Conservation (phyloP, 2,113 vertebrate genomes). For the Empidonax alnorum region DNA sequence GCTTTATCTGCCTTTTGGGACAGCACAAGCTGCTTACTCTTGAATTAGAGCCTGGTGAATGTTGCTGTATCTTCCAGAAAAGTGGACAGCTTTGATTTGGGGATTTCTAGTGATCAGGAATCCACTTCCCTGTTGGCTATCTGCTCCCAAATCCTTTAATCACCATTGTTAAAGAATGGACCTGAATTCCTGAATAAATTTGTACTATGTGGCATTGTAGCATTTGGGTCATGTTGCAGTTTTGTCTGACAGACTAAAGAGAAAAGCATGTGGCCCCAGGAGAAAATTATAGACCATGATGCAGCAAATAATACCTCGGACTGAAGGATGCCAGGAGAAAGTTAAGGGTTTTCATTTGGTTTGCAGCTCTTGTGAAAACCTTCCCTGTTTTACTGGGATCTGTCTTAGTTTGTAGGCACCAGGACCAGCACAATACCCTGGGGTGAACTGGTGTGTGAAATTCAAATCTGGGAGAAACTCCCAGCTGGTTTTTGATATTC, state of each 20-base stretch:
- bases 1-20: conserved; percentile 61
- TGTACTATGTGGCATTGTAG: background rate
- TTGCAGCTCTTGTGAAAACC: background rate
- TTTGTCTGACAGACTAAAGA: background rate
- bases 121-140: background rate
- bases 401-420: background rate
- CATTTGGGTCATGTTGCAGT: background rate
- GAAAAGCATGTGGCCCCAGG: background rate
- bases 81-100: background rate
- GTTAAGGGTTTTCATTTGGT: background rate
- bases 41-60: conserved; percentile 31
- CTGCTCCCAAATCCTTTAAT: background rate
- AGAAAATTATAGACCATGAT: background rate
- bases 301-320: background rate
- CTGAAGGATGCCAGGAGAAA: background rate
- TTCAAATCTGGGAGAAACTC: background rate
- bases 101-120: background rate
- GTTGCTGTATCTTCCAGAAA: background rate
- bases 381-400: background rate
- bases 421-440: background rate
- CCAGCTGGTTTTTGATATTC: background rate
- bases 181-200: background rate
- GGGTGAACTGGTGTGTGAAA: background rate
- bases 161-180: background rate
- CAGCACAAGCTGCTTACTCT: conserved; percentile 34